Evolutionary conservation across 2,113 vertebrate genomes (phyloP), one percentile per base, ranked within the genome.

Genomic region (Gnathonemus longibarbis): DNA sequence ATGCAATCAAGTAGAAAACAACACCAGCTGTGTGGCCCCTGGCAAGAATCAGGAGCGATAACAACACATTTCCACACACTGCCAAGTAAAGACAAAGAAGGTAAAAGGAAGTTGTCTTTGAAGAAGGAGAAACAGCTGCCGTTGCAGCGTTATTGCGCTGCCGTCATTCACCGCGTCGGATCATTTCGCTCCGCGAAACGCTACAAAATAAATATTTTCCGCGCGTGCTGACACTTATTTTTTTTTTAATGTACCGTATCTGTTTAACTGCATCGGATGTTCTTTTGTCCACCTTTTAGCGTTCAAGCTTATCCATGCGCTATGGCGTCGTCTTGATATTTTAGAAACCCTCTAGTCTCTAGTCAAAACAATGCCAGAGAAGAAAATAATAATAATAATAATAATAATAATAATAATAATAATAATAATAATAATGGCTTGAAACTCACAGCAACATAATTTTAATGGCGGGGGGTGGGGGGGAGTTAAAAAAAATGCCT

Each of bases 21-120:
- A 95, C 89, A 90, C 58, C 96, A 96, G 95, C 95, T 96, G 95
- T 93, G 94, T 95, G 89, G 94, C 96, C 96, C 45, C 90, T 96
- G 95, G 96, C 95, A 93, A 96, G 93, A 95, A 95, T 92, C 92
- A 93, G 92, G 90, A 91, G 91, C 84, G 93, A 94, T 92, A 95
- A 95, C 94, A 96, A 94, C 94, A 94, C 93, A 93, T 53, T 95
- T 95, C 46, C 84, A 42, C 62, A 48, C 84, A 90, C 84, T 95
- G 93, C 94, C 91, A 91, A 92, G 93, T 95, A 95, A 95, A 92
- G 92, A 94, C 90, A 66, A 90, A 91, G 90, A 95, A 93, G 91
- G 92, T 91, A 90, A 91, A 94, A 91, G 91, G 95, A 90, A 92
- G 89, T 90, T 90, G 91, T 91, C 91, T 70, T 92, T 91, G 91